Conservation (phyloP, 2,888 invertebrate genomes). For the Luperina testacea region DNA sequence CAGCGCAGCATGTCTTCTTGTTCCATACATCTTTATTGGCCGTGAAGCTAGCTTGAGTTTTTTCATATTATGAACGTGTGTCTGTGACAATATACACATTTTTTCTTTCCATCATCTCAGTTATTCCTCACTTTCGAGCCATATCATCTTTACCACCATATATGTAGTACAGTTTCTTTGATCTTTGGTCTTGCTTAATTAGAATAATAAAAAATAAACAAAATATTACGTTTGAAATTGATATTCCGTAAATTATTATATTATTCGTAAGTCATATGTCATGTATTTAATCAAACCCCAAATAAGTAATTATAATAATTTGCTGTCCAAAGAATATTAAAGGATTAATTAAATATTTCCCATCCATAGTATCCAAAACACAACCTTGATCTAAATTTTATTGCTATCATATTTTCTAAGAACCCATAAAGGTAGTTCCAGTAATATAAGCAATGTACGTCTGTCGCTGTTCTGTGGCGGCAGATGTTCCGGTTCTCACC, state of each 20-base stretch:
- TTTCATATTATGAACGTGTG: neutral
- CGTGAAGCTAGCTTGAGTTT: neutral
- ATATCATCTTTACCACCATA: neutral
- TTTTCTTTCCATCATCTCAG: neutral
- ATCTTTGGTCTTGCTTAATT: neutral
- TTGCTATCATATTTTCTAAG: constrained; percentile 37
- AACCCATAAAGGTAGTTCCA: constrained; percentile 56
- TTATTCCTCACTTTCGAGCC: neutral
- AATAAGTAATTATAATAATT: neutral
- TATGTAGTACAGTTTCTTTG: neutral
- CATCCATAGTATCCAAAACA: neutral
- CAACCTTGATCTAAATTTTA: constrained; percentile 19
- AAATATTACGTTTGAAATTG: neutral
- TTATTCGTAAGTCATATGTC: no score
- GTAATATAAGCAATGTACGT: constrained; percentile 52
- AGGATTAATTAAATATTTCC: neutral
- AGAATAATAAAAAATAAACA: neutral
- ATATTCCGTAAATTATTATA: neutral
- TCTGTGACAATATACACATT: neutral
- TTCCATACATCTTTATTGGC: neutral
- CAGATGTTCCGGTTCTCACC: constrained; percentile 86
- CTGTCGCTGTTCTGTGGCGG: constrained; percentile 61
- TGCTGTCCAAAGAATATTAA: neutral
- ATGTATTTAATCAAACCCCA: neutral
- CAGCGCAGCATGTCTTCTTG: neutral